A percentile compares a stretch with the other conserved stretches of the same genome.
Conservation (phyloP, 2,888 invertebrate species). For the Heteromurus nitidus region DNA sequence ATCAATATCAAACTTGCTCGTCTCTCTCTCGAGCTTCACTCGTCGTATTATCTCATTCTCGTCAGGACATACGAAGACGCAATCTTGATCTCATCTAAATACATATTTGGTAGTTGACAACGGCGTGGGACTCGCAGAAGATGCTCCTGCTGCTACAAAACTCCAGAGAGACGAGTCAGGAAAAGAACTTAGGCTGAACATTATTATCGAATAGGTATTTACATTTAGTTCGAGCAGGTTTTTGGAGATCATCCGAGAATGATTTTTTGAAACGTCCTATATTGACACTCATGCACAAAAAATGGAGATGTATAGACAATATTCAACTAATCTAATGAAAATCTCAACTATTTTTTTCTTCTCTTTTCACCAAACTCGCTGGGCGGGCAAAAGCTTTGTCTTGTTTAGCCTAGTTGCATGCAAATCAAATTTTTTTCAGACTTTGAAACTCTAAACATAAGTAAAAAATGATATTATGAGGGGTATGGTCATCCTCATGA, state of each 20-base stretch:
- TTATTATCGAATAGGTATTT: no score
- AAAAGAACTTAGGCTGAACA: no score
- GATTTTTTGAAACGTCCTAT: no score
- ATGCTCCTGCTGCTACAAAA: constrained; percentile 56
- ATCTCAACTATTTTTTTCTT: no score
- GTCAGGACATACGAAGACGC: constrained; percentile 25
- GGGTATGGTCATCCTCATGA: not conserved
- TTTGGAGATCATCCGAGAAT: not conserved
- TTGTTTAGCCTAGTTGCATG: constrained; percentile 23
- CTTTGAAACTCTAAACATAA: not conserved
- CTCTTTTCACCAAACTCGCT: constrained; percentile 6
- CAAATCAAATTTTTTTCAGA: constrained; percentile 12
- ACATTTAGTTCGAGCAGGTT: no score
- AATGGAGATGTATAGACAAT: no score
- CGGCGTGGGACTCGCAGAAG: constrained; percentile 59
- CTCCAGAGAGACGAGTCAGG: no score
- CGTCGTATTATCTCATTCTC: constrained; percentile 42
- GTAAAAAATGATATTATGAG: constrained; percentile 11
- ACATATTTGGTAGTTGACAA: constrained; percentile 59
- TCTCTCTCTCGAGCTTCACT: not conserved
- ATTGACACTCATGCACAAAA: not conserved
- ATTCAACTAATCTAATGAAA: not conserved
- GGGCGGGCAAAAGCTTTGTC: constrained; percentile 16
- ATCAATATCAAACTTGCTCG: not conserved
- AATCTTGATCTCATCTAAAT: constrained; percentile 35